These are phyloP conservation scores for Drosophila eohydei DNA, from an alignment of 2,888 invertebrate genomes.

Conservation along the genomic window DNA sequence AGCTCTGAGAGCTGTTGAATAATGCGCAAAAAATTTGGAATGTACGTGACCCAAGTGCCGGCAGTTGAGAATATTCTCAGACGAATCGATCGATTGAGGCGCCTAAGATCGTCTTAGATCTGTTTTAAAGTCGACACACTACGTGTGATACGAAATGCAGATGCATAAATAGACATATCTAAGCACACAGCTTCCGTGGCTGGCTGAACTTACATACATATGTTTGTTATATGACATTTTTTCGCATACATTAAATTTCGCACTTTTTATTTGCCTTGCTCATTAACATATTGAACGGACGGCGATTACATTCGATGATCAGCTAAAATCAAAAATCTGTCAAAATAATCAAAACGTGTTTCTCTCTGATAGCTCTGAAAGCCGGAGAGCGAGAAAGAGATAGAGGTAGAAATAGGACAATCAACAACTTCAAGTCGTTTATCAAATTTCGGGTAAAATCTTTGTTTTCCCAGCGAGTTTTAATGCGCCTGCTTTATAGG, in stretches of 20 bases:
- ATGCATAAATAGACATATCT: constrained; percentile 13
- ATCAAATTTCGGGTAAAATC: constrained; percentile 35
- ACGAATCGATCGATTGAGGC: constrained; percentile 48
- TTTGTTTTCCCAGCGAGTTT: constrained; percentile 33
- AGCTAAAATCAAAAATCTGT: constrained; percentile 2
- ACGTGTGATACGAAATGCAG: constrained; percentile 35
- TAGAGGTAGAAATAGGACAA: constrained; percentile 50
- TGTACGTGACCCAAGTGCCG: constrained; percentile 53
- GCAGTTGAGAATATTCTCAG: constrained; percentile 30
- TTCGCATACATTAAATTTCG: constrained; percentile 49
- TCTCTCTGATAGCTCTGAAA: constrained; percentile 9
- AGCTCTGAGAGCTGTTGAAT: constrained; percentile 32
- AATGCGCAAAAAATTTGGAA: constrained; percentile 48
- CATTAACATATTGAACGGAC: constrained; percentile 39
- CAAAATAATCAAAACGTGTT: constrained; percentile 39
- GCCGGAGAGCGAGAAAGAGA: neutral
- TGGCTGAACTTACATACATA: neutral
- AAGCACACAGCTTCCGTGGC: constrained; percentile 21
- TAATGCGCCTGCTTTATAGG: constrained; percentile 63
- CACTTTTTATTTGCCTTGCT: constrained; percentile 58
- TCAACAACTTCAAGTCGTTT: constrained; percentile 41
- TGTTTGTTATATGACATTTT: constrained; percentile 20
- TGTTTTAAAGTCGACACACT: constrained; percentile 4
- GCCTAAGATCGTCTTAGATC: constrained; percentile 55
- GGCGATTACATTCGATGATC: constrained; percentile 44